Evolutionary conservation across 2,888 invertebrate species (phyloP).

Genomic region (Dexiosoma caninum): DNA sequence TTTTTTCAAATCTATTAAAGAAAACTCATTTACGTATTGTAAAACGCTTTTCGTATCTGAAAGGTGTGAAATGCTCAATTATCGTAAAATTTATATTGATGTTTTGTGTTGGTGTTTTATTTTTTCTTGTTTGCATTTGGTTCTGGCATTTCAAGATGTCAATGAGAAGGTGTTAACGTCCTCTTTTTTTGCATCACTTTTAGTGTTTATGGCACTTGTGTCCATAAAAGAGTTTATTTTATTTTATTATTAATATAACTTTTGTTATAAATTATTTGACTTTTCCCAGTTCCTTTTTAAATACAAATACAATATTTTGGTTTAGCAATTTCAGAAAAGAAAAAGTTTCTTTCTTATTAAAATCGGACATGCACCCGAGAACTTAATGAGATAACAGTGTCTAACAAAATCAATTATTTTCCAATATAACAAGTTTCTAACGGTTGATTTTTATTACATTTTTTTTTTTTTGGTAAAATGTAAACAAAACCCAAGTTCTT

Average conservation of each 20-base stretch:
- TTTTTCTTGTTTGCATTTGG: neutral
- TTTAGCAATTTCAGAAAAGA: neutral
- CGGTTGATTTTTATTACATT: too few relatives aligned
- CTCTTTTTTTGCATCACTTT: neutral
- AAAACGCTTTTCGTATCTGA: slow-evolving; percentile 44
- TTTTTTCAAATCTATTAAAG: slow-evolving; percentile 43
- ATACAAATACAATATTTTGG: neutral
- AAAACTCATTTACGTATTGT: slow-evolving; percentile 48
- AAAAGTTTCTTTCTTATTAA: neutral
- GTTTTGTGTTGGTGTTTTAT: slow-evolving; percentile 56
- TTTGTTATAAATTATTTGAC: slow-evolving; percentile 37
- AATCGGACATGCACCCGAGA: too few relatives aligned
- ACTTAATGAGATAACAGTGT: too few relatives aligned
- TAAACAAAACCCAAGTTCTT: too few relatives aligned
- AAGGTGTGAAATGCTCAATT: slow-evolving; percentile 76
- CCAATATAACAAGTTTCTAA: too few relatives aligned
- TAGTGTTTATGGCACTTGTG: slow-evolving; percentile 26
- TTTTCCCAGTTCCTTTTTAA: neutral
- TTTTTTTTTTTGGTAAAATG: too few relatives aligned
- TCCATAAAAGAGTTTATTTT: slow-evolving; percentile 1
- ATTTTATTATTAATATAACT: slow-evolving; percentile 28
- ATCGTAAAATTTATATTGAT: slow-evolving; percentile 73
- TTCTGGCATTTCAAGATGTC: slow-evolving; percentile 42
- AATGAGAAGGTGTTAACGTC: slow-evolving; percentile 53
- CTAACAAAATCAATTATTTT: too few relatives aligned